A percentile compares a stretch with the other conserved stretches of the same genome.
Conservation (phyloP, 2,797 vertebrate genomes). For the Ceryle rudis region DNA sequence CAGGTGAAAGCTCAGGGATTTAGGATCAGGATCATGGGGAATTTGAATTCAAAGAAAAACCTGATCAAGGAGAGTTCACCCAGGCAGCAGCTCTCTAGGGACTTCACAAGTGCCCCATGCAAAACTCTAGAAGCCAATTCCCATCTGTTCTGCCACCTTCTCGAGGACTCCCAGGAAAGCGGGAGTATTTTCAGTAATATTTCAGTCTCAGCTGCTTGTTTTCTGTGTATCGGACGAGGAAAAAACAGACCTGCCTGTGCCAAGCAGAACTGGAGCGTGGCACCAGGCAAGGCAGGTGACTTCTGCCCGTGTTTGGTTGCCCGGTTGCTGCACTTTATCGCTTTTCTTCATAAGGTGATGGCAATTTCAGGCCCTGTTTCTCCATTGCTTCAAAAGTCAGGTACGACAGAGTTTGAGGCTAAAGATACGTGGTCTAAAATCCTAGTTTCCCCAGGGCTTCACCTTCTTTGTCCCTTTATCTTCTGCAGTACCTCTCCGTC, state of each 20-base stretch:
- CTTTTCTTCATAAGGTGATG: rapidly evolving
- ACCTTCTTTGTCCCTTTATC: neutral
- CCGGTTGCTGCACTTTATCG: neutral
- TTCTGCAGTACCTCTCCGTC: neutral
- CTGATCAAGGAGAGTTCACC: neutral
- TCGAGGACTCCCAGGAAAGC: neutral
- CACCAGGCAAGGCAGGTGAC: neutral
- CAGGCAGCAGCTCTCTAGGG: neutral
- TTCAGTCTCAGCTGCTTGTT: neutral
- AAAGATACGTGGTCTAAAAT: neutral
- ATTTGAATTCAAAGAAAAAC: neutral
- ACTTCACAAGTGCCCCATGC: neutral
- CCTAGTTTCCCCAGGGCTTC: neutral
- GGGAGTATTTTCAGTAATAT: neutral
- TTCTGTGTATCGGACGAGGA: neutral
- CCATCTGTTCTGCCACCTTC: neutral
- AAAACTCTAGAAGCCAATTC: neutral
- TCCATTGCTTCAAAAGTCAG: neutral
- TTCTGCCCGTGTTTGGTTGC: rapidly evolving
- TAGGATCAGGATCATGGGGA: neutral
- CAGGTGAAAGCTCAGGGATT: neutral
- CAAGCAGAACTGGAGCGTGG: neutral
- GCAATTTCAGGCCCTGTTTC: neutral
- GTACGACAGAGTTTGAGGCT: neutral
- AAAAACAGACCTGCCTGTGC: neutral